These are phyloP conservation scores for Chaetodon auriga DNA, from an alignment of 2,113 vertebrate genomes.

Conservation along the genomic window DNA sequence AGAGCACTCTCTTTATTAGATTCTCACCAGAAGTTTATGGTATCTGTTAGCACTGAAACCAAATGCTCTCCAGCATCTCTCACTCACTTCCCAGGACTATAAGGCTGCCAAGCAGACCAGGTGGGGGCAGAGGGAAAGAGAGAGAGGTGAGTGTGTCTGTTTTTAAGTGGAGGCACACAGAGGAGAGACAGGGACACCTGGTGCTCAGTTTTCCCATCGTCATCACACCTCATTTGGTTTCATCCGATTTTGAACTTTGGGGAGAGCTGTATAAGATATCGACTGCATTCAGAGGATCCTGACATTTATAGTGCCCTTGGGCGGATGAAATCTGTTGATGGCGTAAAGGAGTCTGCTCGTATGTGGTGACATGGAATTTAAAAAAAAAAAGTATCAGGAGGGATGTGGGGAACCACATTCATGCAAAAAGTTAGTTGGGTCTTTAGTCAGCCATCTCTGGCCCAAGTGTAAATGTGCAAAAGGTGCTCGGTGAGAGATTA, in stretches of 20 bases:
- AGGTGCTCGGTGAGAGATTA: slow-evolving; percentile 58
- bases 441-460: slow-evolving; percentile 15
- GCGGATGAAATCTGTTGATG: slow-evolving; percentile 48
- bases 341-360: slow-evolving; percentile 31
- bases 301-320: slow-evolving; percentile 40
- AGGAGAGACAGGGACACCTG: slow-evolving; percentile 60
- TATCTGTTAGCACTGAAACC: slow-evolving; percentile 70
- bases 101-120: slow-evolving; percentile 43
- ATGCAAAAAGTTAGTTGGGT: slow-evolving; percentile 7
- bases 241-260: slow-evolving; percentile 47
- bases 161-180: slow-evolving; percentile 33
- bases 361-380: slow-evolving; percentile 16
- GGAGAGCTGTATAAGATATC: slow-evolving; percentile 27
- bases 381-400: neutral
- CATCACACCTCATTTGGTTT: slow-evolving; percentile 70
- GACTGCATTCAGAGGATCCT: slow-evolving; percentile 23
- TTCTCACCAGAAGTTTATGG: slow-evolving; percentile 57
- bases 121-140: neutral
- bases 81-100: slow-evolving; percentile 48
- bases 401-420: slow-evolving; percentile 13
- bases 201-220: slow-evolving; percentile 63
- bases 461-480: slow-evolving; percentile 56
- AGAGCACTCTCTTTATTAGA: slow-evolving; percentile 60
- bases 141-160: slow-evolving; percentile 39
- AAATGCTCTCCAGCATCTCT: slow-evolving; percentile 62